A percentile compares a stretch with the other conserved stretches of the same genome.
phyloP scores from a whole-genome alignment of 2,888 invertebrate genomes.

The Gymnosoma rotundatum region DNA sequence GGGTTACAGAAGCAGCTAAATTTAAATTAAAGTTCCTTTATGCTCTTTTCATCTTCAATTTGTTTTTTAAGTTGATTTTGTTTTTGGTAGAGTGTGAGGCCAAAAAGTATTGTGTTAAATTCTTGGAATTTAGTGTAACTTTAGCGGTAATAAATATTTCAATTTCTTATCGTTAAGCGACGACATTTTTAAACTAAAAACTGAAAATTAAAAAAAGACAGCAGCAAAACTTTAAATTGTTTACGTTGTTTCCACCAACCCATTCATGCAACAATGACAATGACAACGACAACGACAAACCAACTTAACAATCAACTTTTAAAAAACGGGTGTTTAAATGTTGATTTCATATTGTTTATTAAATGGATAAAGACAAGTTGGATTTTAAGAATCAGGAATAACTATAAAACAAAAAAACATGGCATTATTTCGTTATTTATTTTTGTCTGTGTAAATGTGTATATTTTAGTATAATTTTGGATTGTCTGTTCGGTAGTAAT shows the following conservation, averaged over 20 bases:
- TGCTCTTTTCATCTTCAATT: not conserved
- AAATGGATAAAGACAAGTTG: conserved; percentile 13
- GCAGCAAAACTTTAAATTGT: conserved; percentile 10
- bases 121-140: conserved; percentile 68
- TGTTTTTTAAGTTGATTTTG: not conserved
- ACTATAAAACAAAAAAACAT: conserved; percentile 10
- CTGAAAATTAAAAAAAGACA: conserved; percentile 19
- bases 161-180: conserved; percentile 68
- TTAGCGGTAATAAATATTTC: conserved; percentile 70
- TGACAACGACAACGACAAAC: not conserved
- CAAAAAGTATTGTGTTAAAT: conserved; percentile 54
- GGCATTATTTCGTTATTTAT: not conserved
- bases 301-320: conserved; percentile 11
- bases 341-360: conserved; percentile 46
- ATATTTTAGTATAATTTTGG: not conserved
- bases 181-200: conserved; percentile 60
- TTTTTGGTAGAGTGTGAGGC: not conserved
- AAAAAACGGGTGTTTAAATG: conserved; percentile 40
- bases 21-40: conserved; percentile 8
- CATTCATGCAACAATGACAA: not conserved
- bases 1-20: not conserved
- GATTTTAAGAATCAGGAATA: conserved; percentile 8
- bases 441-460: too few species aligned
- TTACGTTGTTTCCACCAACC: not conserved
- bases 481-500: conserved; percentile 61